A percentile compares a stretch with the other conserved stretches of the same genome.
phyloP scores from a whole-genome alignment of 1,140 invertebrate genomes.

The Protaetia brevitarsis region DNA sequence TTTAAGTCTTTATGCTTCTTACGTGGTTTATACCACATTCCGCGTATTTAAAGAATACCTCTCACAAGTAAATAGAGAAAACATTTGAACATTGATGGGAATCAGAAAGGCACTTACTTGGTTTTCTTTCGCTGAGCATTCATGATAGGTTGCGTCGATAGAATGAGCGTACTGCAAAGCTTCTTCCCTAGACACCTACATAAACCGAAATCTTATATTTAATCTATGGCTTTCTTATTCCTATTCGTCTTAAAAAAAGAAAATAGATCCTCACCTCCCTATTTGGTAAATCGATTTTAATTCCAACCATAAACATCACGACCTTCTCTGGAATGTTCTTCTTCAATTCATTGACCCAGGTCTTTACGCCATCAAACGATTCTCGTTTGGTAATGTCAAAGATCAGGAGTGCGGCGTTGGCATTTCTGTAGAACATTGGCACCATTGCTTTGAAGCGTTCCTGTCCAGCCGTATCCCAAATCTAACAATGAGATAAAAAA shows the following conservation, averaged over 20 bases:
- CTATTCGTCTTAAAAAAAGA: background rate
- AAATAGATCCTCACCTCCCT: background rate
- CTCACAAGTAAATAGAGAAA: too few relatives aligned
- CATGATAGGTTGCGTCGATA: slow-evolving; percentile 82
- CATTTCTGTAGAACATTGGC: slow-evolving; percentile 90
- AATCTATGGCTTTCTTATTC: too few relatives aligned
- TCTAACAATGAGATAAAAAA: slow-evolving; percentile 49
- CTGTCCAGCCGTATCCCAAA: slow-evolving; percentile 91
- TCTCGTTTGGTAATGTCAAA: slow-evolving; percentile 78
- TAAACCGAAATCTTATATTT: slow-evolving; percentile 10
- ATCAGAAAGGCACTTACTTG: too few relatives aligned
- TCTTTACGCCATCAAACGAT: slow-evolving; percentile 72
- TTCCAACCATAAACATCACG: slow-evolving; percentile 78
- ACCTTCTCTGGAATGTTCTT: slow-evolving; percentile 72
- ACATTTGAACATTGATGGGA: too few relatives aligned
- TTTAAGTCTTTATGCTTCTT: too few relatives aligned
- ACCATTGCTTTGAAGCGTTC: slow-evolving; percentile 82
- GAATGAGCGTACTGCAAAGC: slow-evolving; percentile 71
- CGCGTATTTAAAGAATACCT: too few relatives aligned
- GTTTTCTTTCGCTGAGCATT: slow-evolving; percentile 76
- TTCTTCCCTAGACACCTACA: slow-evolving; percentile 61
- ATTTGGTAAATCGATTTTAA: slow-evolving; percentile 73
- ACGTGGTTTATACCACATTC: too few relatives aligned
- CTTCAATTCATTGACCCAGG: slow-evolving; percentile 76
- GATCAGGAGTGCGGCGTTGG: slow-evolving; percentile 81